phyloP scores from a whole-genome alignment of 2,888 invertebrate species.

The Xestobium rufovillosum region DNA sequence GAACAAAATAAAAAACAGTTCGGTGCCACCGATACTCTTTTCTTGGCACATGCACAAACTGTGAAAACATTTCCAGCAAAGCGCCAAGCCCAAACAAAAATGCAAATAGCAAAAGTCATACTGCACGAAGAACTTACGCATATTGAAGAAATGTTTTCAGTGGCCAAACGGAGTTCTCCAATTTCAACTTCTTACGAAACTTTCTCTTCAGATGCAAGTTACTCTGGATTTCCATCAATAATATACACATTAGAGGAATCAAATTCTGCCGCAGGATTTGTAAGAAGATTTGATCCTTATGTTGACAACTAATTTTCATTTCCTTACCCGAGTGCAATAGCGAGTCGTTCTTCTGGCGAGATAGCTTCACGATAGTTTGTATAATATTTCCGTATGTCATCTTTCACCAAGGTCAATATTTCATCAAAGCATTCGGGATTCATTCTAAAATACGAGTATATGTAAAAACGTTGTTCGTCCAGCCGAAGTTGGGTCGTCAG shows the following conservation, averaged over 20 bases:
- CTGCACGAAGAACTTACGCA: slow-evolving; percentile 4
- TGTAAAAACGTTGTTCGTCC: slow-evolving; percentile 6
- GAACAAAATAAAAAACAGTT: slow-evolving; percentile 4
- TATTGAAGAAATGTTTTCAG: slow-evolving; percentile 6
- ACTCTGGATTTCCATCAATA: too few species aligned
- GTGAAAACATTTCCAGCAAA: slow-evolving; percentile 12
- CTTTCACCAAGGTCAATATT: slow-evolving; percentile 5
- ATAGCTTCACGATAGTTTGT: slow-evolving; percentile 12
- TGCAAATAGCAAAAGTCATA: slow-evolving; percentile 11
- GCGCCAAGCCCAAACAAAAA: slow-evolving; percentile 13
- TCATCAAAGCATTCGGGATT: slow-evolving; percentile 9
- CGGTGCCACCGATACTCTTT: slow-evolving; percentile 10
- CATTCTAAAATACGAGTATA: slow-evolving; percentile 10
- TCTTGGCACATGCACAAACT: slow-evolving; percentile 10
- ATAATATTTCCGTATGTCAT: too few species aligned
- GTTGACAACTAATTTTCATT: too few species aligned
- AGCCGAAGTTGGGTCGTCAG: neutral
- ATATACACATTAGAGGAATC: too few species aligned
- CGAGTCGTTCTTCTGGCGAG: slow-evolving; percentile 8
- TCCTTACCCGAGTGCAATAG: slow-evolving; percentile 6
- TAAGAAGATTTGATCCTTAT: too few species aligned
- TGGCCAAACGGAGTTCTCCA: too few species aligned
- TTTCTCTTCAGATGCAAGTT: too few species aligned
- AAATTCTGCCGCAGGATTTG: too few species aligned
- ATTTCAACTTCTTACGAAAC: too few species aligned